A percentile compares a stretch with the other conserved stretches of the same genome.
Evolutionary conservation across 2,113 vertebrate genomes (phyloP).

Genomic region (Morone chrysops): DNA sequence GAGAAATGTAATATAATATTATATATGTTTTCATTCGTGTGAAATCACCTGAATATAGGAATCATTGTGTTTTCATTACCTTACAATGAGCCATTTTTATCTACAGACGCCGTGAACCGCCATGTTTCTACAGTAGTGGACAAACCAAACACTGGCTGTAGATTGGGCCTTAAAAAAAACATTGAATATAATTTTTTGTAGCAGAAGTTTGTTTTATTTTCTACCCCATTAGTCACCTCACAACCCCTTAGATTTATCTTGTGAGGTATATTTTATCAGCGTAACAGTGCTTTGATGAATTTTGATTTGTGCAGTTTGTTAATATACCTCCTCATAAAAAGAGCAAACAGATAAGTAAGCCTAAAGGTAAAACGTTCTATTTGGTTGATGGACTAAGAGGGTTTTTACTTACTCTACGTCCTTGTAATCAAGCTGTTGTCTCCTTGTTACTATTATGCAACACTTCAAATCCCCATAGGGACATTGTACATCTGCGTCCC

Average conservation of each 20-base stretch:
- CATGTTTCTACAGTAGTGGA: too few species aligned
- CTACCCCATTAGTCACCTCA: background rate
- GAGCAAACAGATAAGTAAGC: background rate
- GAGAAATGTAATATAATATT: too few species aligned
- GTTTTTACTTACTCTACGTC: conserved; percentile 3
- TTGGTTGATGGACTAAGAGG: background rate
- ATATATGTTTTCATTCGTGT: too few species aligned
- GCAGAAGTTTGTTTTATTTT: background rate
- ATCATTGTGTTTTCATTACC: too few species aligned
- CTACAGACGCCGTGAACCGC: too few species aligned
- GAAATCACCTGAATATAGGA: too few species aligned
- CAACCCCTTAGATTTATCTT: background rate
- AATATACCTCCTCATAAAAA: background rate
- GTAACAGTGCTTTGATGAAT: background rate
- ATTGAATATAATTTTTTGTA: background rate
- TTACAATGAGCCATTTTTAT: too few species aligned
- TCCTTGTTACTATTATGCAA: conserved; percentile 34
- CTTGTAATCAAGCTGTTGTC: conserved; percentile 26
- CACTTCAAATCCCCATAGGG: conserved; percentile 26
- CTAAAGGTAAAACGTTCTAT: conserved; percentile 6
- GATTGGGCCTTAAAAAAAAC: background rate
- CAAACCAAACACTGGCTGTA: too few species aligned
- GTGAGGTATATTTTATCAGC: background rate
- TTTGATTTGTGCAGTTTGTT: background rate
- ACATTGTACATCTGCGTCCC: conserved; percentile 21